Evolutionary conservation across 2,797 vertebrate genomes (phyloP).

Genomic region (Phoxinus dragarum): DNA sequence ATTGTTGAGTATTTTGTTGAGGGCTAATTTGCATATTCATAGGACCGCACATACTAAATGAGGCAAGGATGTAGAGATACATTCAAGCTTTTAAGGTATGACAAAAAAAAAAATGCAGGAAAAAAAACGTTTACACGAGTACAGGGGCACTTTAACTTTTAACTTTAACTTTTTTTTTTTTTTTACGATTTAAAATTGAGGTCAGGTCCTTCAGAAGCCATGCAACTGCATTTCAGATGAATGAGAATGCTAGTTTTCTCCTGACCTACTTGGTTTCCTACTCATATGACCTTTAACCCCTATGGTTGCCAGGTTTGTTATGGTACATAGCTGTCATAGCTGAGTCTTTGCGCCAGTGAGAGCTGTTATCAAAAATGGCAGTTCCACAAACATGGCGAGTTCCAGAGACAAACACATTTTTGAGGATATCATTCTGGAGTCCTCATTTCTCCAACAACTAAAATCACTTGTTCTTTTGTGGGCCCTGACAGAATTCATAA

Average conservation of each 20-base stretch:
- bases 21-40: too few species aligned
- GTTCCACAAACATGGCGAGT: conserved; percentile 8
- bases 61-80: too few species aligned
- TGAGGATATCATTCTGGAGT: conserved; percentile 17
- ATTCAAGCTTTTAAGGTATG: too few species aligned
- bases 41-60: too few species aligned
- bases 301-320: conserved; percentile 14
- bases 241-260: background rate
- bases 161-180: too few species aligned
- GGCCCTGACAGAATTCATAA: conserved; percentile 41
- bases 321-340: conserved; percentile 17
- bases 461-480: conserved; percentile 37
- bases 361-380: conserved; percentile 29
- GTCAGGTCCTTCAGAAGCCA: background rate
- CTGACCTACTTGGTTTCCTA: background rate
- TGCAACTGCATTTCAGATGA: background rate
- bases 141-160: too few species aligned
- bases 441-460: conserved; percentile 20
- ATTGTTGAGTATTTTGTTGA: too few species aligned
- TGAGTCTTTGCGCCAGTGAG: background rate
- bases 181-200: background rate
- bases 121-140: too few species aligned
- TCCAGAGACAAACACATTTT: conserved; percentile 25
- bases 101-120: too few species aligned
- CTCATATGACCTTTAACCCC: conserved; percentile 10